Conservation (phyloP, 2,797 vertebrate species). For the Macropus fuliginosus region DNA sequence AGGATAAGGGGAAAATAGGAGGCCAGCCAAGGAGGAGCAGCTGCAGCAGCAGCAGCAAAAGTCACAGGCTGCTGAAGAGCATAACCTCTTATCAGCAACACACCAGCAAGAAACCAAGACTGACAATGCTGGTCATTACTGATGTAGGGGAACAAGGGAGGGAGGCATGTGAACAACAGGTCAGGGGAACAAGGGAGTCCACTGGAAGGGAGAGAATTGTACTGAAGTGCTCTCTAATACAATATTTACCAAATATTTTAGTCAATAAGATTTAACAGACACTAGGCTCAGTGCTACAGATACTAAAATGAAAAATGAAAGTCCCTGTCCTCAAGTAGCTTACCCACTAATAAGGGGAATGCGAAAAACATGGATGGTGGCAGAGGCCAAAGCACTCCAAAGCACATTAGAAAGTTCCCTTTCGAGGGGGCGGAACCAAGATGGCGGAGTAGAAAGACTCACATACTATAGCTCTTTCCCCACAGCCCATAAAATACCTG, state of each 20-base stretch:
- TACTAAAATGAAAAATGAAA: neutral
- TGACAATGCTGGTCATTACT: neutral
- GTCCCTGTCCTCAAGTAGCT: neutral
- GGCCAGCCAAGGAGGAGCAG: neutral
- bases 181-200: neutral
- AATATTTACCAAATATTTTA: neutral
- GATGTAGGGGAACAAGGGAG: neutral
- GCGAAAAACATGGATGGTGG: neutral
- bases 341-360: neutral
- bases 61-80: neutral
- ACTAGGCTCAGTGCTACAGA: neutral
- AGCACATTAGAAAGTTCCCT: too few relatives aligned
- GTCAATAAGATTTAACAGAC: neutral
- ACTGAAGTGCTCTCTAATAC: neutral
- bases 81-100: neutral
- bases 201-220: neutral
- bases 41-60: neutral
- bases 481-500: too few relatives aligned
- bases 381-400: too few relatives aligned
- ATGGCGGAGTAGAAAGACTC: too few relatives aligned
- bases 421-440: too few relatives aligned
- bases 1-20: neutral
- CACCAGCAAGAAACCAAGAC: neutral
- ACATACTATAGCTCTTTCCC: too few relatives aligned
- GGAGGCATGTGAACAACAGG: neutral